phyloP scores from a whole-genome alignment of 2,113 vertebrate genomes.

The Pagrus major region DNA sequence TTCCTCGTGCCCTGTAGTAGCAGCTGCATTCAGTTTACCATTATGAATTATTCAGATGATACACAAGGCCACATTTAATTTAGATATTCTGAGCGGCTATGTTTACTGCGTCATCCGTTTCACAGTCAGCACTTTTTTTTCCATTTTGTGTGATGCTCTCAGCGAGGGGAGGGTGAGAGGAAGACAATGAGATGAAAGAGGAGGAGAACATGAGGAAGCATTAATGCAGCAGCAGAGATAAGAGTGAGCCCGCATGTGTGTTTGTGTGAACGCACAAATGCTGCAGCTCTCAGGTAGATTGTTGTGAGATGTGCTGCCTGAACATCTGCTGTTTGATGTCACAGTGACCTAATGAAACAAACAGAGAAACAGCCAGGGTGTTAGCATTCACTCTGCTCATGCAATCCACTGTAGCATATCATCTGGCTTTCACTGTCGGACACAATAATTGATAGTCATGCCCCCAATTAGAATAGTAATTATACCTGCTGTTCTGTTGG shows the following conservation, averaged over 20 bases:
- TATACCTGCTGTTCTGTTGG: slow-evolving; percentile 56
- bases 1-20: slow-evolving; percentile 36
- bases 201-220: slow-evolving; percentile 65
- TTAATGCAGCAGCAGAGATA: slow-evolving; percentile 64
- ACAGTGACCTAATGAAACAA: slow-evolving; percentile 34
- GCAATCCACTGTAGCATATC: slow-evolving; percentile 25
- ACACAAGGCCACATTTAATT: slow-evolving; percentile 80
- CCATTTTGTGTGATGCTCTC: slow-evolving; percentile 49
- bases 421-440: slow-evolving; percentile 32
- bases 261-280: slow-evolving; percentile 1
- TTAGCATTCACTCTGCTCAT: slow-evolving; percentile 5
- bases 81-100: slow-evolving; percentile 72
- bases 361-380: slow-evolving; percentile 9
- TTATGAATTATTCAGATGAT: slow-evolving; percentile 80
- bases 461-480: slow-evolving; percentile 59
- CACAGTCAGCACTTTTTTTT: slow-evolving; percentile 78
- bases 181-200: slow-evolving; percentile 68
- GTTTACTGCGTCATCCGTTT: slow-evolving; percentile 73
- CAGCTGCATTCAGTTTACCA: slow-evolving; percentile 65
- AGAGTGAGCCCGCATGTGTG: slow-evolving; percentile 35
- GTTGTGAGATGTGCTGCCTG: slow-evolving; percentile 36
- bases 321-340: slow-evolving; percentile 45
- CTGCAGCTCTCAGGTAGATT: slow-evolving; percentile 50
- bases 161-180: slow-evolving; percentile 44
- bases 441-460: slow-evolving; percentile 45